Conservation (phyloP, 2,888 invertebrate genomes). For the Tipula helvola region DNA sequence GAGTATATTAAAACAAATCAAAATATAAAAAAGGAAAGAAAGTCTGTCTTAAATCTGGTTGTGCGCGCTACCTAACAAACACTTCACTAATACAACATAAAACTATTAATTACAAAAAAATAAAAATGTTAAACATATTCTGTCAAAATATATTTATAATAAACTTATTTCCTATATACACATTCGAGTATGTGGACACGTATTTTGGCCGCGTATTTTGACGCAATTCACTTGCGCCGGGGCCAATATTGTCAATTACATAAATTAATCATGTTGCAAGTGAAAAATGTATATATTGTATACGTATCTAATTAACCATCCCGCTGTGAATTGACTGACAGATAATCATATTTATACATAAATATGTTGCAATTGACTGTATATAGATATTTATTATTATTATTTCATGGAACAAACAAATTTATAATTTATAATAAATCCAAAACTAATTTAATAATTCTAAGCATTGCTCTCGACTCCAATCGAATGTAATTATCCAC, state of each 20-base stretch:
- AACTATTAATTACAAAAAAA: background rate
- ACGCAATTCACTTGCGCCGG: background rate
- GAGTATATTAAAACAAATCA: too few species aligned
- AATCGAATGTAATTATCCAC: background rate
- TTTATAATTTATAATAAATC: background rate
- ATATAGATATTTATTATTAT: background rate
- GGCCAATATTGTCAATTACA: background rate
- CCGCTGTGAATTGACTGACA: background rate
- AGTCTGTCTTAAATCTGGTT: background rate
- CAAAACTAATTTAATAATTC: background rate
- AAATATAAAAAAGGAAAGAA: background rate
- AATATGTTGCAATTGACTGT: background rate
- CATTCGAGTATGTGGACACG: background rate
- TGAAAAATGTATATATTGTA: background rate
- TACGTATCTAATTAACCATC: background rate
- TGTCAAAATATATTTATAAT: background rate
- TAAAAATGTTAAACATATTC: background rate
- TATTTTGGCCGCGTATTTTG: background rate
- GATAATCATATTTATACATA: background rate
- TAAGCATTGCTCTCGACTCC: background rate
- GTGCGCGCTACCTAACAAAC: background rate
- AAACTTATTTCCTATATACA: background rate
- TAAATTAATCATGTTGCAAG: background rate
- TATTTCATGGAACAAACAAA: background rate
- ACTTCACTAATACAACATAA: background rate